A percentile compares a stretch with the other conserved stretches of the same genome.
phyloP scores from a whole-genome alignment of 2,888 invertebrate species.

The Biston betularia region DNA sequence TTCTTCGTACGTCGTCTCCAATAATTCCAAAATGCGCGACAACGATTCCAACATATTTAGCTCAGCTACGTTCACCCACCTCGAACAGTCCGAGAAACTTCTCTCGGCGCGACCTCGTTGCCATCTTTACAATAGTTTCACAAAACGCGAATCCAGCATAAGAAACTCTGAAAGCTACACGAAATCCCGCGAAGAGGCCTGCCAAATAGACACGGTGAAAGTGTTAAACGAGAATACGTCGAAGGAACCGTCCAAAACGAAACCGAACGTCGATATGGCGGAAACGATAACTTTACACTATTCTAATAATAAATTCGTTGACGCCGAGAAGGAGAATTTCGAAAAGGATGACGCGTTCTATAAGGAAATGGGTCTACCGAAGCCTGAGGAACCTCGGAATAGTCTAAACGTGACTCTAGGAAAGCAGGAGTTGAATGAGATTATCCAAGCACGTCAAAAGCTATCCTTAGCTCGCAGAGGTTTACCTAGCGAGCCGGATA shows the following conservation, averaged over 20 bases:
- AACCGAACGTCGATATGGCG: constrained; percentile 59
- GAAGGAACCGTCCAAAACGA: constrained; percentile 63
- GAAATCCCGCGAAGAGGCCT: constrained; percentile 74
- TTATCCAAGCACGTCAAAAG: constrained; percentile 80
- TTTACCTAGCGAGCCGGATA: constrained; percentile 70
- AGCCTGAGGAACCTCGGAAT: constrained; percentile 65
- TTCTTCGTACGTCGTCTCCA: constrained; percentile 71
- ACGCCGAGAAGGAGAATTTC: constrained; percentile 81
- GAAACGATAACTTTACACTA: constrained; percentile 79
- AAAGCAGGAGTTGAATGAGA: constrained; percentile 80
- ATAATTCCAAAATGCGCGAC: constrained; percentile 61
- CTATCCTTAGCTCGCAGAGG: constrained; percentile 75
- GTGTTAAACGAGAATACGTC: constrained; percentile 74
- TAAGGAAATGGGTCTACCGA: constrained; percentile 72
- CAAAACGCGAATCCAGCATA: constrained; percentile 64
- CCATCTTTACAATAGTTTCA: constrained; percentile 68
- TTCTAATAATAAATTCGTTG: constrained; percentile 73
- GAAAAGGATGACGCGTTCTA: constrained; percentile 77
- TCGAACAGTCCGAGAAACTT: constrained; percentile 76
- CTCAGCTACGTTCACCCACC: constrained; percentile 77
- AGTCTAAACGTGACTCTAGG: constrained; percentile 77
- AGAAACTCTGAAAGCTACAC: constrained; percentile 76
- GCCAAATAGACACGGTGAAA: constrained; percentile 74
- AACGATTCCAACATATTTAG: constrained; percentile 76
- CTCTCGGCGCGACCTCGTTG: constrained; percentile 72